Evolutionary conservation across 2,113 vertebrate genomes (phyloP).

Genomic region (Taurulus bubalis): DNA sequence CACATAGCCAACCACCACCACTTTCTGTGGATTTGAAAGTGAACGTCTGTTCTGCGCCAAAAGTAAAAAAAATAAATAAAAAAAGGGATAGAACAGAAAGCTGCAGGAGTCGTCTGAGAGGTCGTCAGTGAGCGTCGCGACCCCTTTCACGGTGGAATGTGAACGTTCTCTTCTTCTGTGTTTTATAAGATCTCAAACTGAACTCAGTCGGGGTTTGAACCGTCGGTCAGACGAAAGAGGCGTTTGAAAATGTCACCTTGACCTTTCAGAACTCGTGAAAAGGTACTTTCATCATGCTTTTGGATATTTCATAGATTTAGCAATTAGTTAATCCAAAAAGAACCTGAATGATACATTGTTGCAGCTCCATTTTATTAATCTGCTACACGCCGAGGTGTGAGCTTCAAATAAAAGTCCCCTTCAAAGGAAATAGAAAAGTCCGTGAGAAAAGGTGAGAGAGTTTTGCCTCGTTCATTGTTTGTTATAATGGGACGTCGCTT

Average conservation of each 20-base stretch:
- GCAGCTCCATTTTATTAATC: not conserved
- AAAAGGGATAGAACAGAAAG: not conserved
- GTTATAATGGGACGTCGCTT: not conserved
- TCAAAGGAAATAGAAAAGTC: not conserved
- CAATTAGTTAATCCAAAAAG: not conserved
- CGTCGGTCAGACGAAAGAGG: not conserved
- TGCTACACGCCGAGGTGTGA: not conserved
- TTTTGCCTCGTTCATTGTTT: conserved; percentile 25
- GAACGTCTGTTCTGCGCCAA: not conserved
- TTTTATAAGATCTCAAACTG: not conserved
- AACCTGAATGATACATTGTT: not conserved
- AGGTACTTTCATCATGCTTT: not conserved
- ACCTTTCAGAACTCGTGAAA: not conserved
- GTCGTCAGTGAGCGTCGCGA: no score
- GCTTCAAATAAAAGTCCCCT: not conserved
- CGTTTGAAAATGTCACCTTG: not conserved
- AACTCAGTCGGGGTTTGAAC: not conserved
- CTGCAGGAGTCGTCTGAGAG: not conserved
- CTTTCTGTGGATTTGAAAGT: no score
- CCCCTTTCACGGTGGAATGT: not conserved
- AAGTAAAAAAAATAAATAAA: no score
- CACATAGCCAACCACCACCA: no score
- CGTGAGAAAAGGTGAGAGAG: not conserved
- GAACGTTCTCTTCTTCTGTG: no score
- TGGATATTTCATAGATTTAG: not conserved